Conservation (phyloP, 1,140 invertebrate species). For the Galendromus occidentalis region DNA sequence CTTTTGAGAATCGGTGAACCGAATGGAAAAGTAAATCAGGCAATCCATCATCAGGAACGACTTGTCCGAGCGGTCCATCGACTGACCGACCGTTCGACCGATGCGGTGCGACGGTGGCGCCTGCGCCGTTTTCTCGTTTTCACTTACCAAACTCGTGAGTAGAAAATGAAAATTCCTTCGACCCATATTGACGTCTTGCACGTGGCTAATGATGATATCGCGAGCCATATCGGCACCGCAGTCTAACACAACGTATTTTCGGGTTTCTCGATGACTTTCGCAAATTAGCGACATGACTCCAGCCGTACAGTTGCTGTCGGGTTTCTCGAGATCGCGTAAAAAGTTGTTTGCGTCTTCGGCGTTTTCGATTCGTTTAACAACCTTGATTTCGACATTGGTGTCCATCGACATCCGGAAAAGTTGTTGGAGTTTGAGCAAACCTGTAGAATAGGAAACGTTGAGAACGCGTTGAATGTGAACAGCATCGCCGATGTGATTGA, state of each 20-base stretch:
- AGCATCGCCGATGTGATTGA: too few relatives aligned
- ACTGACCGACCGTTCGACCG: neutral
- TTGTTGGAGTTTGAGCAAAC: slow-evolving; percentile 64
- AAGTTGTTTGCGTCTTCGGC: slow-evolving; percentile 26
- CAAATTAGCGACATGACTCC: slow-evolving; percentile 6
- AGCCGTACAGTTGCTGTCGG: neutral
- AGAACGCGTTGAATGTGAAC: too few relatives aligned
- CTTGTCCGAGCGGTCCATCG: too few relatives aligned
- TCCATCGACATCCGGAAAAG: slow-evolving; percentile 51
- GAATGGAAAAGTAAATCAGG: too few relatives aligned
- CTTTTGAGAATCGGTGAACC: too few relatives aligned
- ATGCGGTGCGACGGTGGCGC: too few relatives aligned
- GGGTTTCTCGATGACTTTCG: slow-evolving; percentile 27
- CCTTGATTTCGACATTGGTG: slow-evolving; percentile 56
- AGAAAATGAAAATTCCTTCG: slow-evolving; percentile 75
- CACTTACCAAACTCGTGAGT: slow-evolving; percentile 64
- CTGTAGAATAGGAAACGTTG: slow-evolving; percentile 38
- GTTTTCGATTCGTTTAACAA: slow-evolving; percentile 28
- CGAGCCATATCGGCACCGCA: slow-evolving; percentile 65
- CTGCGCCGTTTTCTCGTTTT: neutral
- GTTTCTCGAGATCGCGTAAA: slow-evolving; percentile 16
- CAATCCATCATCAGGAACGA: too few relatives aligned
- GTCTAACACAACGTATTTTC: slow-evolving; percentile 70
- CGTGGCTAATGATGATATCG: slow-evolving; percentile 59
- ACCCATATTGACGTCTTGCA: slow-evolving; percentile 57